Evolutionary conservation across 2,797 vertebrate species (phyloP).

Genomic region (Sarcoramphus papa): DNA sequence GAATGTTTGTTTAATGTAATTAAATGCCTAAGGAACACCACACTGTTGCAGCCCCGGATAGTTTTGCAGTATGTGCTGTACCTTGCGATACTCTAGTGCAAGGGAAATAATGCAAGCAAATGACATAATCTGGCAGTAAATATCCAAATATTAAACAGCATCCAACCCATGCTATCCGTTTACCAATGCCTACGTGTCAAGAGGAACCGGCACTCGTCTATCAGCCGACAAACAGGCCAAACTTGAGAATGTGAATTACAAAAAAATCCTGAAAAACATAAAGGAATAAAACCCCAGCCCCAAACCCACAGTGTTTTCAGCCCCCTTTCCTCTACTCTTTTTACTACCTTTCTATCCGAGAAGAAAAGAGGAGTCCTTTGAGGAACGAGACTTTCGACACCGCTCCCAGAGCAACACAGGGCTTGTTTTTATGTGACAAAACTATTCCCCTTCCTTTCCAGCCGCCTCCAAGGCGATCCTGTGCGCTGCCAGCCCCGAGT

Average conservation of each 20-base stretch:
- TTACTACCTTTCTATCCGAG: neutral
- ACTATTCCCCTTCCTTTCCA: neutral
- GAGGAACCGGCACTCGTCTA: neutral
- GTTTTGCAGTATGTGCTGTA: neutral
- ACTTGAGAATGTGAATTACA: neutral
- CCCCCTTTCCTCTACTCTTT: neutral
- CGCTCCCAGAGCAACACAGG: neutral
- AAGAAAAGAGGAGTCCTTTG: neutral
- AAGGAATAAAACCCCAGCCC: neutral
- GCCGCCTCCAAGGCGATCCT: neutral
- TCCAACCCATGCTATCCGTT: neutral
- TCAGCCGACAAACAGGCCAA: neutral
- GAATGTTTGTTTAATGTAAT: conserved; percentile 66
- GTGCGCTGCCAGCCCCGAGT: neutral
- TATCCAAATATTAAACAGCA: neutral
- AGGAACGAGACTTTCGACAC: neutral
- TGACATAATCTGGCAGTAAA: neutral
- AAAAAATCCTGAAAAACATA: neutral
- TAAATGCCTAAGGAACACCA: conserved; percentile 43
- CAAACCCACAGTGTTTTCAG: neutral
- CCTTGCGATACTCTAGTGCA: neutral
- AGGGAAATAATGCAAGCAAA: neutral
- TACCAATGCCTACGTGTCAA: conserved; percentile 36
- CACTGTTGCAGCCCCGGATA: neutral
- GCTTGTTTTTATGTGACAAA: conserved; percentile 15